Percentiles rank a stretch among this genome's conserved stretches.
Evolutionary conservation across 2,113 vertebrate genomes (phyloP).

Genomic region (Equus quagga): DNA sequence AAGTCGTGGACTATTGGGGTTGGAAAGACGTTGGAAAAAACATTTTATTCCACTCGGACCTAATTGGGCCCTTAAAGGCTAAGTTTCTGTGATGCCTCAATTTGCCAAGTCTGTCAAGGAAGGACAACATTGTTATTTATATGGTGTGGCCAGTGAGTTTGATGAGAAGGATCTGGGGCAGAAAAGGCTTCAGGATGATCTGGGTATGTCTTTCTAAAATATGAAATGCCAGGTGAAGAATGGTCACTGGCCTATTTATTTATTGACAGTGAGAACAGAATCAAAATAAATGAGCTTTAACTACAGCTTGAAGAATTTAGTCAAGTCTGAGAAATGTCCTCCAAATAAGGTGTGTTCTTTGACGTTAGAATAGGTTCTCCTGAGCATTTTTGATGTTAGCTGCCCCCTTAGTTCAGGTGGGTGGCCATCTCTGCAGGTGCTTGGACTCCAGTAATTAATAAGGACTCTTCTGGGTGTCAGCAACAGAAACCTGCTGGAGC

Average conservation of each 20-base stretch:
- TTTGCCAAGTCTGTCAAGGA: conserved; percentile 29
- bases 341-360: not conserved
- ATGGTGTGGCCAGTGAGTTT: not conserved
- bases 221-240: conserved; percentile 13
- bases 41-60: not conserved
- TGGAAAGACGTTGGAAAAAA: not conserved
- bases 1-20: conserved; percentile 40
- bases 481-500: not conserved
- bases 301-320: not conserved
- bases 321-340: not conserved
- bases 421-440: not conserved
- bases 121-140: not conserved
- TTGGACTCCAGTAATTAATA: not conserved
- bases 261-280: not conserved
- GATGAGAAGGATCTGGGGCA: conserved; percentile 7
- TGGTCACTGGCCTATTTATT: not conserved
- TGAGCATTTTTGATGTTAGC: not conserved
- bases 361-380: not conserved
- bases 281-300: not conserved
- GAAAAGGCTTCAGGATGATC: not conserved
- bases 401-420: not conserved
- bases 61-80: conserved; percentile 12
- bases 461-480: not conserved
- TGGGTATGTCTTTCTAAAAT: conserved; percentile 16
- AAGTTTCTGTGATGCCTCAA: conserved; percentile 5